Percentiles rank a stretch among this genome's conserved stretches.
phyloP scores from a whole-genome alignment of 2,888 invertebrate genomes.

The Drosophila kuntzei region DNA sequence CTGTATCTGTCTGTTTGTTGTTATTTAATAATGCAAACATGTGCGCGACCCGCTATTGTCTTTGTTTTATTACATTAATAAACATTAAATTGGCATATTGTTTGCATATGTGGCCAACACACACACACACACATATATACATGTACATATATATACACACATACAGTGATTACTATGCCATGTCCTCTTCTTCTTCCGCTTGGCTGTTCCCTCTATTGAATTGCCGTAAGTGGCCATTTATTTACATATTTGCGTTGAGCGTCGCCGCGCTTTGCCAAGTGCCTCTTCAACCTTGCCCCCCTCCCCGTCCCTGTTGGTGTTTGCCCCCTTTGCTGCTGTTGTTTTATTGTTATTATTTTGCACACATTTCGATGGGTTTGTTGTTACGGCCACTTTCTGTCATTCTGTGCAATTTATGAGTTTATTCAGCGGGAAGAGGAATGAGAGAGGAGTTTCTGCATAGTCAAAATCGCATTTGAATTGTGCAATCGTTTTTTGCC shows the following conservation, averaged over 20 bases:
- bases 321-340: constrained; percentile 26
- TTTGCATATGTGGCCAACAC: constrained; percentile 55
- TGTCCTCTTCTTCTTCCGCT: constrained; percentile 13
- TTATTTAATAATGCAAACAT: constrained; percentile 68
- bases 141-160: constrained; percentile 3
- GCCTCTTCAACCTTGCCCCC: constrained; percentile 65
- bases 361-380: constrained; percentile 38
- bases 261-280: constrained; percentile 61
- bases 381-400: constrained; percentile 62
- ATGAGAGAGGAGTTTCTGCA: neutral
- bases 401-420: constrained; percentile 77
- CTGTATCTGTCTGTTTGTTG: constrained; percentile 33
- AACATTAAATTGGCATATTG: constrained; percentile 73
- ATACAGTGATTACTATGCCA: constrained; percentile 1
- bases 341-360: constrained; percentile 78
- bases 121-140: constrained; percentile 13
- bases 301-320: constrained; percentile 6
- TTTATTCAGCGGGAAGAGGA: constrained; percentile 61
- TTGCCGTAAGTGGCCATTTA: constrained; percentile 80
- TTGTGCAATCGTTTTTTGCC: constrained; percentile 32
- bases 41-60: constrained; percentile 57
- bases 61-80: constrained; percentile 72
- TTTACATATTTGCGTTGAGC: constrained; percentile 79
- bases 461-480: constrained; percentile 19
- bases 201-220: constrained; percentile 56